Base-by-base conservation (phyloP, 2,888 invertebrate genomes). In the Mystacides longicornis region DNA sequence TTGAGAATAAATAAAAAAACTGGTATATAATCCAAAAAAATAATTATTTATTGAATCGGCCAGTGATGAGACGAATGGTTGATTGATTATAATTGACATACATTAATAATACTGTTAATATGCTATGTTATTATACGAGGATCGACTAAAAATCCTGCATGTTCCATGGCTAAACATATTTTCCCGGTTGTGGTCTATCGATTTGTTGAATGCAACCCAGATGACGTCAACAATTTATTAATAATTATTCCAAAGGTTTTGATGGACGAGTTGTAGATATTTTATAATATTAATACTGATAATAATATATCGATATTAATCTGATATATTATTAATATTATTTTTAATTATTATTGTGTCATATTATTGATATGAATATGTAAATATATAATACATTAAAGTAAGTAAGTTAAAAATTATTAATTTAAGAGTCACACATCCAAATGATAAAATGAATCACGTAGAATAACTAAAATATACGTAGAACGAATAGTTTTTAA, bases 21-120 rank as follows among this genome's bases (percentile, higher is more conserved):
- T 33, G 23, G 18, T 43, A 18, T 14, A 16, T 14, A 43, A 5
- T 14, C 18, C 5, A 5, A 43, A 16, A 9, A 5, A 5, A 43
- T 14, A 43, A 43, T 5, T 16, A 14, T 43, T 43, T 18, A 18
- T 20, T 14, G 51, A 37, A 54, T 42, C 54, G 57, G 57, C 60
- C 60, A 57, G 57, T 60, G 57, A 27, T 49, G 56, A 33, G 50
- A 58, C 49, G 46, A 47, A 22, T 47, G 57, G 52, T 54, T 48
- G 48, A 53, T 37, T 18, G n/a, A n/a, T n/a, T n/a, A n/a, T n/a
- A n/a, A n/a, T n/a, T n/a, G n/a, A n/a, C n/a, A n/a, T n/a, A n/a
- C n/a, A n/a, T n/a, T n/a, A n/a, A n/a, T 37, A 7, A 37, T 37
- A 37, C 37, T 14, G 37, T n/a, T n/a, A n/a, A n/a, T n/a, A n/a